A percentile compares a stretch with the other conserved stretches of the same genome.
phyloP scores from a whole-genome alignment of 2,797 vertebrate genomes.

The Anas capensis region DNA sequence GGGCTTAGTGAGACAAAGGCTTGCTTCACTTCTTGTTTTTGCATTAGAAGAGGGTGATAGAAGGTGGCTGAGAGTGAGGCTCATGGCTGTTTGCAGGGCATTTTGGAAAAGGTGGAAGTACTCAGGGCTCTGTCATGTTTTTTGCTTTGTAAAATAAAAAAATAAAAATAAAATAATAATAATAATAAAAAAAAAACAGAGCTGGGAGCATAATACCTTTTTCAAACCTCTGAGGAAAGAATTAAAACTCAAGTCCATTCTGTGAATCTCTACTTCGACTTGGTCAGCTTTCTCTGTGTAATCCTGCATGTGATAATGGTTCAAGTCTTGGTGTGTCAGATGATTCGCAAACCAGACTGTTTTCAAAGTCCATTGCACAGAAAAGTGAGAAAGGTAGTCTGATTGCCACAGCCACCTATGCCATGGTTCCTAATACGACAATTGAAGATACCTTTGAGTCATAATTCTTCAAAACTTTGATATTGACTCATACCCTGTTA shows the following conservation, averaged over 20 bases:
- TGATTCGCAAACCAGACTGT: not conserved
- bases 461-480: not conserved
- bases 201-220: not conserved
- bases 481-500: not conserved
- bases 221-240: not conserved
- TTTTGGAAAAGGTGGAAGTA: not conserved
- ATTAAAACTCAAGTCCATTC: not conserved
- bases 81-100: not conserved
- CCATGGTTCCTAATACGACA: not conserved
- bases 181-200: not conserved
- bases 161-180: too few relatives aligned
- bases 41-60: not conserved
- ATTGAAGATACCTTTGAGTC: not conserved
- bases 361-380: not conserved
- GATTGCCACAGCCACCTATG: not conserved
- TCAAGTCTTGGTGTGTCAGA: not conserved
- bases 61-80: not conserved
- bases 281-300: not conserved
- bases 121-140: not conserved
- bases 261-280: not conserved
- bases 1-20: not conserved
- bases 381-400: not conserved
- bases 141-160: not conserved
- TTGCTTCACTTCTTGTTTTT: too few relatives aligned
- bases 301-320: not conserved